Evolutionary conservation across 2,888 invertebrate genomes (phyloP).

Genomic region (Caenorhabditis sp.): DNA sequence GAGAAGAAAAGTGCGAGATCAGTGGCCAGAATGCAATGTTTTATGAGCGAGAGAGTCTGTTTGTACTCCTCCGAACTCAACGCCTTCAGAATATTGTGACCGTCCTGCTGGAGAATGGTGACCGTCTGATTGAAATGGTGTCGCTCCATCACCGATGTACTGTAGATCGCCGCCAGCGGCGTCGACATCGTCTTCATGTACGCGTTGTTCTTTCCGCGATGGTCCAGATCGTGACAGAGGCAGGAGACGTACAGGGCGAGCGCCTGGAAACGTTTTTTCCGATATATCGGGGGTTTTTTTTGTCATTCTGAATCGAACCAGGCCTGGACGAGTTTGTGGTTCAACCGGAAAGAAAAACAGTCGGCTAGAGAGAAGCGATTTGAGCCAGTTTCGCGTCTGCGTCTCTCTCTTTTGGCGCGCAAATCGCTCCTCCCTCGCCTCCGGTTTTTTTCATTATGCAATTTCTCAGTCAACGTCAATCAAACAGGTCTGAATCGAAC

Average conservation of each 20-base stretch:
- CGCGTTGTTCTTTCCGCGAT: conserved; percentile 88
- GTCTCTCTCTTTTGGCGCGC: too few species aligned
- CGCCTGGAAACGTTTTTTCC: conserved; percentile 81
- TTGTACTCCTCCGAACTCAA: conserved; percentile 75
- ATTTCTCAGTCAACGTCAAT: too few species aligned
- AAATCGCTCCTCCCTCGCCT: too few species aligned
- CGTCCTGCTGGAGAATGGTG: conserved; percentile 89
- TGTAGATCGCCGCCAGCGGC: conserved; percentile 88
- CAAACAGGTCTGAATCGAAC: too few species aligned
- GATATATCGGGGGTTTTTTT: background rate
- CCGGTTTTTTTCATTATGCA: too few species aligned
- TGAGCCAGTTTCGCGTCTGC: too few species aligned
- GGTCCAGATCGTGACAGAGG: conserved; percentile 90
- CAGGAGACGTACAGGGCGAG: conserved; percentile 87
- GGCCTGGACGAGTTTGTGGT: too few species aligned
- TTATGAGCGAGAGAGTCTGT: conserved; percentile 85
- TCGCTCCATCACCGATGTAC: conserved; percentile 90
- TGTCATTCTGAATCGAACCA: too few species aligned
- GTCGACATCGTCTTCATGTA: conserved; percentile 89
- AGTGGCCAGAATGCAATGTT: conserved; percentile 89
- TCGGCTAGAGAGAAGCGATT: too few species aligned
- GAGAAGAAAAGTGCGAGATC: conserved; percentile 89
- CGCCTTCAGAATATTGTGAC: conserved; percentile 87
- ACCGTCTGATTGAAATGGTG: conserved; percentile 92
- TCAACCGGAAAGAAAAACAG: too few species aligned